Conservation (phyloP, 2,888 invertebrate species). For the Orgyia antiqua region DNA sequence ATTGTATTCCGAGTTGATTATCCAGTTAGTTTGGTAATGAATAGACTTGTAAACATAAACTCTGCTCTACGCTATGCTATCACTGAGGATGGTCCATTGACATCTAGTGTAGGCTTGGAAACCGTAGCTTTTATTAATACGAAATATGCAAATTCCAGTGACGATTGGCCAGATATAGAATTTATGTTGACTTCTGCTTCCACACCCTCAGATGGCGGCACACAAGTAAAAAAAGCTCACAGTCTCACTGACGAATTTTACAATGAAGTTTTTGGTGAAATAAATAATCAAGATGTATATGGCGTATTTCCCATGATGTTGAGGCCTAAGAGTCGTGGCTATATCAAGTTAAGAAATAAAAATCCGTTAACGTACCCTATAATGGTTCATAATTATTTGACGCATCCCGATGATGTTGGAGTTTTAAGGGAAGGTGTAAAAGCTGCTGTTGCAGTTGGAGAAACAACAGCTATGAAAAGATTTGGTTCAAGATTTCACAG, state of each 20-base stretch:
- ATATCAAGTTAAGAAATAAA: slow-evolving; percentile 83
- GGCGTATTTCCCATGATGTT: slow-evolving; percentile 93
- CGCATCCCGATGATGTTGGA: slow-evolving; percentile 90
- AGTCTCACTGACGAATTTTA: slow-evolving; percentile 90
- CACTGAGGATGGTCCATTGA: slow-evolving; percentile 91
- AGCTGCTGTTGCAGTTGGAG: slow-evolving; percentile 87
- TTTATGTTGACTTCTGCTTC: slow-evolving; percentile 92
- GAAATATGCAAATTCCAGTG: slow-evolving; percentile 90
- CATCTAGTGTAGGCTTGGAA: slow-evolving; percentile 92
- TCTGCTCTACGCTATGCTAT: slow-evolving; percentile 90
- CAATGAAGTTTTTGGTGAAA: slow-evolving; percentile 83
- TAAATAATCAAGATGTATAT: slow-evolving; percentile 86
- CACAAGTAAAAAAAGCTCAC: slow-evolving; percentile 87
- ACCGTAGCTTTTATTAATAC: slow-evolving; percentile 92
- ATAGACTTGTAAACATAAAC: slow-evolving; percentile 88
- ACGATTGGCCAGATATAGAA: slow-evolving; percentile 95
- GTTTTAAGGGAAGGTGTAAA: slow-evolving; percentile 92
- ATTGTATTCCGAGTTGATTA: slow-evolving; percentile 88
- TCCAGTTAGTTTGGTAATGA: slow-evolving; percentile 88
- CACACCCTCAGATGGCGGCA: slow-evolving; percentile 90
- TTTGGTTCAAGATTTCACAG: slow-evolving; percentile 88
- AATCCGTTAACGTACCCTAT: slow-evolving; percentile 89
- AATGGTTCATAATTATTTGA: slow-evolving; percentile 94
- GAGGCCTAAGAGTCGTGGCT: slow-evolving; percentile 91
- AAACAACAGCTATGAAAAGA: slow-evolving; percentile 86